Evolutionary conservation across 2,113 vertebrate genomes (phyloP), one percentile per base, ranked within the genome.

Genomic region (Chlamydotis undulata): DNA sequence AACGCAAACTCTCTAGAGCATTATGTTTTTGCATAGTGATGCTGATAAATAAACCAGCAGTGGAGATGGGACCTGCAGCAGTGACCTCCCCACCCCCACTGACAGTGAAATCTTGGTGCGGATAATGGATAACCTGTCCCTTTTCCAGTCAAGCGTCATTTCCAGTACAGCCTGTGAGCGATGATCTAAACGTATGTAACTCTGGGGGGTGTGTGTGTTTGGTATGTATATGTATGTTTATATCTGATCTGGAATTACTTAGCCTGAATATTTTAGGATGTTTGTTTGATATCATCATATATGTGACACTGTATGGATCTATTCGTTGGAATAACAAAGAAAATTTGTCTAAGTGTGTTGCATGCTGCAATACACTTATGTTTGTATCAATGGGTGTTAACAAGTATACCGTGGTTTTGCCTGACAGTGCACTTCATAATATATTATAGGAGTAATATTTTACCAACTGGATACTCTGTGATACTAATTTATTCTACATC

Each of bases 401-500:
- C 43, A 86, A 55, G 45, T 14, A 45, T 26, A 28, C 19, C 11
- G 11, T 37, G 22, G 17, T 69, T 90, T 90, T 91, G 37, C 74
- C 60, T 85, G 74, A 79, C 78, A 68, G 37, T 12, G 6, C 19
- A 19, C 43, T 86, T 83, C 64, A 35, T 49, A 49, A 81, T 87
- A 22, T 41, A 49, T 81, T 53, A 63, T 6, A 39, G 35, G 76
- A 94, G 33, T 55, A 90, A 68, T 81, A 86, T 80, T 91, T 96
- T 75, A 71, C 82, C 35, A 78, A 28, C 17, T 2, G 2, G 71
- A 52, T 39, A 28, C 22, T 57, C 68, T 39, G 8, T 23, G 41
- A 47, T 47, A 57, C 41, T 56, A 15, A 39, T 64, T 81, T 67
- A 21, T 87, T 45, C 33, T 63, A 7, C 33, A 52, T 63, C 75